Base-by-base conservation (phyloP, 1,140 invertebrate genomes). In the Cataglyphis hispanica region DNA sequence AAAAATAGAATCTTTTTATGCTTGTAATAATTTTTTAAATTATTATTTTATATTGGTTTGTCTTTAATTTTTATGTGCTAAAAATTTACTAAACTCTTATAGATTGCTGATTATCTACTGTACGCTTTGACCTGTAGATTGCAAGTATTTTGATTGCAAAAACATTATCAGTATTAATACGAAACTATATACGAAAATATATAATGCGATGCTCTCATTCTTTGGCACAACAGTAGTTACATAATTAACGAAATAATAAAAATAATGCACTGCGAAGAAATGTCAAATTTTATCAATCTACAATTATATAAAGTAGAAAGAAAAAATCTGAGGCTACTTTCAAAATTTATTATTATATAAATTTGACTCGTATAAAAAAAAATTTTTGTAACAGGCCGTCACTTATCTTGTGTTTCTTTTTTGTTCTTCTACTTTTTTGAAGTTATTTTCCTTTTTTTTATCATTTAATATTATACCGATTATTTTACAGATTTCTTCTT, bases 61-160 rank as follows among this genome's bases (percentile, higher is more conserved):
- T 84, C n/a, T 74, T 31, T 19, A 43, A 50, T 76, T 84, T 66
- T 84, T 69, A 50, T 58, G n/a, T 27, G 53, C 25, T 46, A 43
- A 83, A 58, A 64, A 77, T 84, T 77, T 63, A 27, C 72, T n/a
- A 6, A 76, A 64, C 27, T 27, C 6, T 34, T 11, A 0, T 16
- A 80, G n/a, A 50, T 81, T 63, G 13, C 46, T 25, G 75, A 60
- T 85, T 85, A 80, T 85, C 84, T 66, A 63, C 40, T 22, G 37
- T 58, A 46, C 63, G 50, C 53, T 85, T 80, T 80, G 84, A 81
- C 75, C 84, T 27, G 31, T 25, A 85, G 84, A 85, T 85, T 85
- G 60, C 63, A 78, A 81, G 37, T 60, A 31, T 4, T 81, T 64
- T 81, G 74, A 89, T 74, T 90, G 87, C 40, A 34, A 86, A 86